A percentile compares a stretch with the other conserved stretches of the same genome.
phyloP scores from a whole-genome alignment of 2,797 vertebrate genomes.

The Poecilia wingei region DNA sequence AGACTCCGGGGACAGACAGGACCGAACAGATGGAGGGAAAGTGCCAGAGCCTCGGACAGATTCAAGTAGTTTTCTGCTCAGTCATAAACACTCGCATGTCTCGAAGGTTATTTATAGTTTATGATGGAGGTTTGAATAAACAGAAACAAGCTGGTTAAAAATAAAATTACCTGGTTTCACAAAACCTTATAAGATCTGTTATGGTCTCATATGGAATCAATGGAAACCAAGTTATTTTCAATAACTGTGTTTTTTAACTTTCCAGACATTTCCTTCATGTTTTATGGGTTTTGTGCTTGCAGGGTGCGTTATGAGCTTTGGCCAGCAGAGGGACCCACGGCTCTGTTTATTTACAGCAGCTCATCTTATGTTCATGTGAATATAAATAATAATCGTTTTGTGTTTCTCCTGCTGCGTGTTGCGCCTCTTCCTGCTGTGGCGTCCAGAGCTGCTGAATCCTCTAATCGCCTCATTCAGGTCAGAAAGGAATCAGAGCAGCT shows the following conservation, averaged over 20 bases:
- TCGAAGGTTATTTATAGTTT: neutral
- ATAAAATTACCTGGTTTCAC: neutral
- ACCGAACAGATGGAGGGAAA: conserved; percentile 28
- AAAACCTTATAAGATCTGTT: too few species aligned
- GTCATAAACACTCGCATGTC: neutral
- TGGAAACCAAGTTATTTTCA: neutral
- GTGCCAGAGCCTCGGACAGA: conserved; percentile 40
- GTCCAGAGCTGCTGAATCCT: too few species aligned
- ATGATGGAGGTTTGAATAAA: neutral
- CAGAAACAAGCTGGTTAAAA: neutral
- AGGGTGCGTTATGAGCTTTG: neutral
- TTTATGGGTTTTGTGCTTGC: neutral
- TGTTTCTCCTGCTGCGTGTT: too few species aligned
- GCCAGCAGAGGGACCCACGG: conserved; percentile 61
- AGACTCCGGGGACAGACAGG: too few species aligned
- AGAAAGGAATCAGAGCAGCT: too few species aligned
- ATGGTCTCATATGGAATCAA: neutral
- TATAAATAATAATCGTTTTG: neutral
- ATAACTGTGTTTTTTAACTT: too few species aligned
- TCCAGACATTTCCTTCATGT: neutral
- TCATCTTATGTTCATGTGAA: neutral
- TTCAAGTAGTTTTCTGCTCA: conserved; percentile 18
- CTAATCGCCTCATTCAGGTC: too few species aligned
- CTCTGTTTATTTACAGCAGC: neutral
- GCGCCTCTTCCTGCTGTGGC: too few species aligned